These are phyloP conservation scores for Thereva unica DNA, from an alignment of 2,888 invertebrate genomes.

Conservation along the genomic window DNA sequence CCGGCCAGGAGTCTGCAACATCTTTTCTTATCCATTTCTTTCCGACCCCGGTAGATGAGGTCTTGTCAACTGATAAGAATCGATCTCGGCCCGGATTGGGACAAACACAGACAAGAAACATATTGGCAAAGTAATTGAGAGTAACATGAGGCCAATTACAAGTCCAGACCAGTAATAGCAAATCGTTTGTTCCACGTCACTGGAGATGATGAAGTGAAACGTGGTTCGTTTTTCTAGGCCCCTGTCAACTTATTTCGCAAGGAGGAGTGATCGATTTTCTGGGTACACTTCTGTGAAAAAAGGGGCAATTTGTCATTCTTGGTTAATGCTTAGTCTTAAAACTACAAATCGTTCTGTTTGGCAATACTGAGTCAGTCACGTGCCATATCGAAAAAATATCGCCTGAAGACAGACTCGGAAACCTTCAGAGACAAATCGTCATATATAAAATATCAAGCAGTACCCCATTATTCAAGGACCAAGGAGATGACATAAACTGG, in stretches of 20 bases:
- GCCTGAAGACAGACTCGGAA: no score
- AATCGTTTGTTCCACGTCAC: slow-evolving; percentile 32
- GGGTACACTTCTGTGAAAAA: slow-evolving; percentile 21
- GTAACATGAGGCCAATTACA: slow-evolving; percentile 35
- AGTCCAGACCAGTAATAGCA: slow-evolving; percentile 30
- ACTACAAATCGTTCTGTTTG: slow-evolving; percentile 29
- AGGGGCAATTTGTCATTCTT: slow-evolving; percentile 31
- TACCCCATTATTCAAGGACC: no score
- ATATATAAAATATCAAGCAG: no score
- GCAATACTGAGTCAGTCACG: slow-evolving; percentile 23
- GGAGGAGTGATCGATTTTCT: slow-evolving; percentile 28
- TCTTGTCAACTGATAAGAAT: not conserved
- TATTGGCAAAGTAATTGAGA: slow-evolving; percentile 34
- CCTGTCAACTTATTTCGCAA: slow-evolving; percentile 30
- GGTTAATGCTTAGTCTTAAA: slow-evolving; percentile 15
- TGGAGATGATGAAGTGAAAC: slow-evolving; percentile 32
- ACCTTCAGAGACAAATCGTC: no score
- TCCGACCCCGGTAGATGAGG: not conserved
- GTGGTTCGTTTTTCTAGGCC: slow-evolving; percentile 24
- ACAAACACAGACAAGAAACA: slow-evolving; percentile 23
- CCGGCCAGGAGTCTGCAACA: slow-evolving; percentile 5
- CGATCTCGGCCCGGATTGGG: not conserved
- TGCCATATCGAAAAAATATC: slow-evolving; percentile 15
- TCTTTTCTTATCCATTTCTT: slow-evolving; percentile 7
- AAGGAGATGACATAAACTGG: no score